Percentiles rank a stretch among this genome's conserved stretches.
These are phyloP conservation scores for Mionectes macconnelli DNA, from an alignment of 2,113 vertebrate species.

Conservation along the genomic window DNA sequence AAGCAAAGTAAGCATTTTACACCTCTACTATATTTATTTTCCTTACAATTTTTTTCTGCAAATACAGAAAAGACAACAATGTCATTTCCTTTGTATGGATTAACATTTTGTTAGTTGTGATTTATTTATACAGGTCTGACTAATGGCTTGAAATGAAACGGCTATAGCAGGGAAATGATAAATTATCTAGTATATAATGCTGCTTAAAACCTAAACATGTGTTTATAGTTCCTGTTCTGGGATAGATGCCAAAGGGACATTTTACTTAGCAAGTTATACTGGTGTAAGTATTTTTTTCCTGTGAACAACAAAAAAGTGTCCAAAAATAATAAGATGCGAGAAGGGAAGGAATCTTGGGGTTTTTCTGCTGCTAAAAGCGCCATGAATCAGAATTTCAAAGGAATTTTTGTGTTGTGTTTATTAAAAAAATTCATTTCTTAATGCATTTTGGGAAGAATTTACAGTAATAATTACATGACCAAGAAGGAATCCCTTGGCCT, in stretches of 20 bases:
- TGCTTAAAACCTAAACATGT: slow-evolving; percentile 71
- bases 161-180: slow-evolving; percentile 57
- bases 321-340: background rate
- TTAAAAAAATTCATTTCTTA: background rate
- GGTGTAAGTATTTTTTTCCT: background rate
- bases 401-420: background rate
- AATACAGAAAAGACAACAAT: slow-evolving; percentile 34
- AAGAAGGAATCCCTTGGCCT: background rate
- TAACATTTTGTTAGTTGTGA: slow-evolving; percentile 51
- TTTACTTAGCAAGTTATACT: slow-evolving; percentile 48
- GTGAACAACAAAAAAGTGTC: background rate
- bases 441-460: background rate
- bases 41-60: slow-evolving; percentile 26
- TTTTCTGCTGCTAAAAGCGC: background rate
- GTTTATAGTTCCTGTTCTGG: slow-evolving; percentile 70
- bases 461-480: background rate
- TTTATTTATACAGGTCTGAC: slow-evolving; percentile 59
- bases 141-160: slow-evolving; percentile 55
- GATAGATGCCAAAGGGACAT: slow-evolving; percentile 51
- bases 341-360: background rate
- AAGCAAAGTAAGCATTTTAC: slow-evolving; percentile 62
- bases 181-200: slow-evolving; percentile 54
- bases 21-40: slow-evolving; percentile 50
- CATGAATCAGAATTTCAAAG: slow-evolving; percentile 1
- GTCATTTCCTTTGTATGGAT: background rate